phyloP scores from a whole-genome alignment of 2,888 invertebrate species.

The Strigamia transsilvanica region DNA sequence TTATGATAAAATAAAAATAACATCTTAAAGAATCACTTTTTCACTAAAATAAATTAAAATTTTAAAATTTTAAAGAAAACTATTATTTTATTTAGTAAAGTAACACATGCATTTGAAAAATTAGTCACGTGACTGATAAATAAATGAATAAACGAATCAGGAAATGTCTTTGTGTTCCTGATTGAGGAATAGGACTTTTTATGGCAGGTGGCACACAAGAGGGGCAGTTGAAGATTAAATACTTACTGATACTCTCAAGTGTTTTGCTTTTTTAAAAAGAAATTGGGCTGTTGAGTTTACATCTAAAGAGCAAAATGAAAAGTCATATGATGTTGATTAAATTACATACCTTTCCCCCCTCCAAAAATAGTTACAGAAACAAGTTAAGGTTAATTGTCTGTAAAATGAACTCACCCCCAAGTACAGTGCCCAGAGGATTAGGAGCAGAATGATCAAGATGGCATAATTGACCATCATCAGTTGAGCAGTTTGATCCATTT shows the following conservation, averaged over 20 bases:
- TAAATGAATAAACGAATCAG: not conserved
- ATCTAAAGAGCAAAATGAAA: slow-evolving; percentile 28
- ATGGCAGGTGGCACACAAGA: not conserved
- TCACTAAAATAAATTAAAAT: not conserved
- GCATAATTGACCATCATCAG: slow-evolving; percentile 46
- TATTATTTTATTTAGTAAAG: not conserved
- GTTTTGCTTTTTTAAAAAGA: not conserved
- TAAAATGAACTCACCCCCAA: slow-evolving; percentile 27
- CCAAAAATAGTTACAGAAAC: not conserved
- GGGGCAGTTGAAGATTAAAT: slow-evolving; percentile 6
- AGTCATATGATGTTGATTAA: not conserved
- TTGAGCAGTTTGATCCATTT: slow-evolving; percentile 40
- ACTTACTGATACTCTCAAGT: slow-evolving; percentile 20
- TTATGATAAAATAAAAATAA: not conserved
- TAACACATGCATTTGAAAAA: not conserved
- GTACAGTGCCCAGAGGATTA: slow-evolving; percentile 29
- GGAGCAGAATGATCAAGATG: slow-evolving; percentile 22
- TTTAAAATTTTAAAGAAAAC: not conserved
- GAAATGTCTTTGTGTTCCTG: slow-evolving; percentile 20
- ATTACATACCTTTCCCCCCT: not conserved
- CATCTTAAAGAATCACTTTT: not conserved
- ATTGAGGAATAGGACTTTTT: not conserved
- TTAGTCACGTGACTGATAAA: not conserved
- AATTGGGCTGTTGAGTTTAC: slow-evolving; percentile 26
- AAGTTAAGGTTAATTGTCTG: not conserved